phyloP scores from a whole-genome alignment of 2,797 vertebrate species.

The Iguana delicatissima region DNA sequence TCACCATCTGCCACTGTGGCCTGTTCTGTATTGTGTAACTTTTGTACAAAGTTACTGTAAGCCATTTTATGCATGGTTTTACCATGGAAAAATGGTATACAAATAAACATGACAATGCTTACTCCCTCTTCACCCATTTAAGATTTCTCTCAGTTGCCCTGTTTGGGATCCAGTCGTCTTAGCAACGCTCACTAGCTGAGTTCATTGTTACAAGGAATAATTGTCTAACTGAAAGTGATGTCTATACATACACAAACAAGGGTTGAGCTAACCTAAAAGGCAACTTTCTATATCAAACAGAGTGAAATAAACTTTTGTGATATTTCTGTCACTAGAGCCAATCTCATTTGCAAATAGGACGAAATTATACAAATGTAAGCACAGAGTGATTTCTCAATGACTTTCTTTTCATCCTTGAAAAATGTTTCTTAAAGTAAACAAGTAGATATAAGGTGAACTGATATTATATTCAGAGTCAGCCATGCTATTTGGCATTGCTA shows the following conservation, averaged over 20 bases:
- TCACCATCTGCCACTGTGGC: no score
- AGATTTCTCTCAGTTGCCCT: neutral
- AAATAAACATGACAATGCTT: no score
- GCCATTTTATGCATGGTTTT: no score
- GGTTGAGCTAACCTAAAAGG: neutral
- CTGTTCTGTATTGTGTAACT: no score
- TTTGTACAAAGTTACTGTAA: no score
- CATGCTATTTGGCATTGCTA: neutral
- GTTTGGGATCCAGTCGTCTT: neutral
- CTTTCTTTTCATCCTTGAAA: neutral
- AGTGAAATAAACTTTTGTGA: neutral
- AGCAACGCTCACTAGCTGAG: neutral
- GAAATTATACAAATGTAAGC: constrained; percentile 11
- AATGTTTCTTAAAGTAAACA: neutral
- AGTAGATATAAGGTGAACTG: neutral
- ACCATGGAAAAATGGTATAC: no score
- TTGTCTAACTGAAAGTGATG: neutral
- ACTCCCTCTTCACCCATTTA: neutral
- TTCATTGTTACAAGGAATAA: neutral
- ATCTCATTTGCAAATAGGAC: neutral
- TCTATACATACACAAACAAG: neutral
- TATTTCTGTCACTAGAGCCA: neutral
- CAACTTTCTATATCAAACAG: constrained; percentile 4
- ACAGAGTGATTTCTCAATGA: neutral
- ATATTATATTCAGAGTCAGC: neutral